Conservation (phyloP, 2,888 invertebrate species). For the Omphaloscelis lunosa region DNA sequence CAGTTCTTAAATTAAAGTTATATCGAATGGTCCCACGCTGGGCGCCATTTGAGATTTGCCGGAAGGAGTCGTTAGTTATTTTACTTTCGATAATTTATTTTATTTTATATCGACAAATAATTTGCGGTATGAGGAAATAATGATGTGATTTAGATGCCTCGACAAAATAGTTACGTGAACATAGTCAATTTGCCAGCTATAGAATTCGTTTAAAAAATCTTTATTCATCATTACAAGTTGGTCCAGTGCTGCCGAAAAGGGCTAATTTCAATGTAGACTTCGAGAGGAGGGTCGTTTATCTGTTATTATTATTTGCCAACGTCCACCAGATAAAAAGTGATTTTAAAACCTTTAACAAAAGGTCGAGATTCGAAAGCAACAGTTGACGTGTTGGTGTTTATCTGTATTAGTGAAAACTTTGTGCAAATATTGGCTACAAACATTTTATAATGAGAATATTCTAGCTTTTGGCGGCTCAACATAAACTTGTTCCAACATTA, state of each 20-base stretch:
- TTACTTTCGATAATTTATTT: not conserved
- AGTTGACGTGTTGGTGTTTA: not conserved
- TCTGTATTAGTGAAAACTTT: slow-evolving; percentile 13
- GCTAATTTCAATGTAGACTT: slow-evolving; percentile 26
- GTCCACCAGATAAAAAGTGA: slow-evolving; percentile 22
- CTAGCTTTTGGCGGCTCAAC: not conserved
- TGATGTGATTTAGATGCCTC: not conserved
- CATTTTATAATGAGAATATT: not conserved
- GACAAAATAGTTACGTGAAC: not conserved
- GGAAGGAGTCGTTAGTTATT: not conserved
- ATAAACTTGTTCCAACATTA: not conserved
- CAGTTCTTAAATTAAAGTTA: too few species aligned
- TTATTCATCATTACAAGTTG: slow-evolving; percentile 7
- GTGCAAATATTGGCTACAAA: slow-evolving; percentile 18
- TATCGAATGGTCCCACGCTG: slow-evolving; percentile 22
- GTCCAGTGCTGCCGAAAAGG: slow-evolving; percentile 24
- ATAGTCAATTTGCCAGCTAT: not conserved
- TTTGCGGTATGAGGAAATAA: not conserved
- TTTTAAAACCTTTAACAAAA: slow-evolving; percentile 17
- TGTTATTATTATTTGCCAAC: slow-evolving; percentile 49
- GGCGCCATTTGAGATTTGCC: slow-evolving; percentile 38
- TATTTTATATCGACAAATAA: not conserved
- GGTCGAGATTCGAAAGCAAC: slow-evolving; percentile 36
- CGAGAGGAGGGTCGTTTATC: slow-evolving; percentile 28
- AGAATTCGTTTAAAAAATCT: not conserved